A percentile compares a stretch with the other conserved stretches of the same genome.
phyloP scores from a whole-genome alignment of 1,140 invertebrate genomes.

The Gryllus bimaculatus region DNA sequence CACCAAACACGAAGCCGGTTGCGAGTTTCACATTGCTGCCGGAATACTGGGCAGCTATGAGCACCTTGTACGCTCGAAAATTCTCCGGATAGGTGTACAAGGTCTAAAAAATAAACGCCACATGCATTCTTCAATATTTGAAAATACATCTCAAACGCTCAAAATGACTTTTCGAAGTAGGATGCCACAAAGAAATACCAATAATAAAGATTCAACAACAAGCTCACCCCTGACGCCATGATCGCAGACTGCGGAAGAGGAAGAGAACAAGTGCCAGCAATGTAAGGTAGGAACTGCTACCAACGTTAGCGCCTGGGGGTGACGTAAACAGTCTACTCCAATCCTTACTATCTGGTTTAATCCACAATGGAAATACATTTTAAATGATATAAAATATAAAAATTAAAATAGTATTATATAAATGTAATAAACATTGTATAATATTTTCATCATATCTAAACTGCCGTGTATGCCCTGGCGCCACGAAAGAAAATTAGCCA shows the following conservation, averaged over 20 bases:
- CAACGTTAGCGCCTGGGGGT: no score
- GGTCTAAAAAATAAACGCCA: slow-evolving; percentile 62
- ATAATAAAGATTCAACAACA: slow-evolving; percentile 23
- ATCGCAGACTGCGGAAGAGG: slow-evolving; percentile 22
- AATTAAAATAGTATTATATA: no score
- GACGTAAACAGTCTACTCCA: no score
- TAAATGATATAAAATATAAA: no score
- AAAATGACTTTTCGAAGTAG: neutral
- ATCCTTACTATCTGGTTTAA: no score
- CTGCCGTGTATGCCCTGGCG: no score
- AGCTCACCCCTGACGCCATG: slow-evolving; percentile 50
- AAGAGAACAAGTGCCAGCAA: neutral
- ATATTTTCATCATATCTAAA: no score
- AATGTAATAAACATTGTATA: no score
- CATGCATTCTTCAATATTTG: slow-evolving; percentile 15
- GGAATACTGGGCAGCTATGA: slow-evolving; percentile 92
- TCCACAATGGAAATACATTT: no score
- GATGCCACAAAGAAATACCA: slow-evolving; percentile 8
- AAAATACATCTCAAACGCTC: neutral
- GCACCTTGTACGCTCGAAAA: slow-evolving; percentile 86
- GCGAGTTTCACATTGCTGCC: slow-evolving; percentile 78
- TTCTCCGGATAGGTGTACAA: slow-evolving; percentile 94
- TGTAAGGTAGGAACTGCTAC: no score
- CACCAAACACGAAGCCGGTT: slow-evolving; percentile 81
- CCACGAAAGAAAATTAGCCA: no score